phyloP scores from a whole-genome alignment of 2,797 vertebrate species.

The Geotrypetes seraphini region DNA sequence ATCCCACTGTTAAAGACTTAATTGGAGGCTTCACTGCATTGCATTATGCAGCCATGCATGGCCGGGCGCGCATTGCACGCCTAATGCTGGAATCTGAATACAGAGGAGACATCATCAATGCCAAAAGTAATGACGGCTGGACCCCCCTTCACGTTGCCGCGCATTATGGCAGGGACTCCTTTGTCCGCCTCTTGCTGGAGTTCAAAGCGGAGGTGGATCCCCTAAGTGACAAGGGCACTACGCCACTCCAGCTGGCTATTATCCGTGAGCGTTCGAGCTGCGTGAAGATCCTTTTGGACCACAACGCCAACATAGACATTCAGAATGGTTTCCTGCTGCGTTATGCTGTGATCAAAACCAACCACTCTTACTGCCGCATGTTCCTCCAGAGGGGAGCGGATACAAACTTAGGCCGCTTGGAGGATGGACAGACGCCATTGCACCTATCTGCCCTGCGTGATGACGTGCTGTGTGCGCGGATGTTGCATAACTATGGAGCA shows the following conservation, averaged over 20 bases:
- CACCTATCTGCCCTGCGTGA: conserved; percentile 94
- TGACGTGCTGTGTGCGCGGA: conserved; percentile 85
- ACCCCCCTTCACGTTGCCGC: conserved; percentile 94
- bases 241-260: conserved; percentile 90
- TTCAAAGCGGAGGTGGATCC: conserved; percentile 95
- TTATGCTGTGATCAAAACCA: conserved; percentile 96
- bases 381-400: conserved; percentile 95
- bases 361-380: conserved; percentile 96
- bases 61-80: conserved; percentile 87
- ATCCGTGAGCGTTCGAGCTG: conserved; percentile 95
- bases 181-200: conserved; percentile 90
- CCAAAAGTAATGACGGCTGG: conserved; percentile 97
- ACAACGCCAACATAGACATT: conserved; percentile 95
- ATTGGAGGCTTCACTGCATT: conserved; percentile 96
- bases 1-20: conserved; percentile 94
- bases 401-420: conserved; percentile 88
- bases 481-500: conserved; percentile 92
- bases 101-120: conserved; percentile 87
- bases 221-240: conserved; percentile 94
- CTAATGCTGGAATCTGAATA: conserved; percentile 92
- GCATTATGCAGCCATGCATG: conserved; percentile 96
- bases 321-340: conserved; percentile 94
- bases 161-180: conserved; percentile 93
- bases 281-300: conserved; percentile 93
- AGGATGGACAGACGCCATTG: conserved; percentile 95